Conservation (phyloP, 2,888 invertebrate species). For the Pyrgus malvae region DNA sequence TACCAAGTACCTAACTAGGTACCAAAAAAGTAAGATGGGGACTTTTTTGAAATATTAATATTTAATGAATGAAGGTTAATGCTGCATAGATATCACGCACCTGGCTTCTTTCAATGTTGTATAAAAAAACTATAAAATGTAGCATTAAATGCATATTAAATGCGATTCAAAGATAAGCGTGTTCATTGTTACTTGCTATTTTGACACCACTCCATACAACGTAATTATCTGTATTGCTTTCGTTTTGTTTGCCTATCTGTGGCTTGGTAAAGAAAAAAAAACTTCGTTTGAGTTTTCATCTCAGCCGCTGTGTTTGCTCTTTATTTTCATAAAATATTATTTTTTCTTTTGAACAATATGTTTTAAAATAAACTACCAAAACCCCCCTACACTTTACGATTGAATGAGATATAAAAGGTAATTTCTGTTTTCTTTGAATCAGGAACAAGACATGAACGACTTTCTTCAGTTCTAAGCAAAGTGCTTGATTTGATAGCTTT, state of each 20-base stretch:
- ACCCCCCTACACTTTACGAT: constrained; percentile 30
- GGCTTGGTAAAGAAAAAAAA: constrained; percentile 32
- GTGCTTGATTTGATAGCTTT: constrained; percentile 6
- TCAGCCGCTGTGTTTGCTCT: constrained; percentile 68
- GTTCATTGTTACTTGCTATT: no score
- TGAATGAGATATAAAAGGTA: constrained; percentile 23
- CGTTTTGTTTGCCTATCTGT: constrained; percentile 8
- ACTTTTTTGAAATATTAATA: no score
- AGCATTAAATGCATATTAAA: no score
- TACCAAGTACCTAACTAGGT: no score
- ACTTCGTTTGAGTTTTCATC: constrained; percentile 67
- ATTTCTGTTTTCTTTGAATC: constrained; percentile 32
- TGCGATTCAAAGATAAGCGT: no score
- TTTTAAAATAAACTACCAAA: constrained; percentile 41
- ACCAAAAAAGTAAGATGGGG: no score
- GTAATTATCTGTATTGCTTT: no score
- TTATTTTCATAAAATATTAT: constrained; percentile 52
- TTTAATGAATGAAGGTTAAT: no score
- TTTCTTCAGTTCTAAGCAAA: neutral
- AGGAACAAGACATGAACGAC: constrained; percentile 16
- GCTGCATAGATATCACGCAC: no score
- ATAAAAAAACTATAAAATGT: no score
- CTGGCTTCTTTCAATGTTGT: no score
- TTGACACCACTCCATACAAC: no score
- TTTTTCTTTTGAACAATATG: constrained; percentile 44